Evolutionary conservation across 2,113 vertebrate genomes (phyloP).

Genomic region (Mesoclemmys tuberculata): DNA sequence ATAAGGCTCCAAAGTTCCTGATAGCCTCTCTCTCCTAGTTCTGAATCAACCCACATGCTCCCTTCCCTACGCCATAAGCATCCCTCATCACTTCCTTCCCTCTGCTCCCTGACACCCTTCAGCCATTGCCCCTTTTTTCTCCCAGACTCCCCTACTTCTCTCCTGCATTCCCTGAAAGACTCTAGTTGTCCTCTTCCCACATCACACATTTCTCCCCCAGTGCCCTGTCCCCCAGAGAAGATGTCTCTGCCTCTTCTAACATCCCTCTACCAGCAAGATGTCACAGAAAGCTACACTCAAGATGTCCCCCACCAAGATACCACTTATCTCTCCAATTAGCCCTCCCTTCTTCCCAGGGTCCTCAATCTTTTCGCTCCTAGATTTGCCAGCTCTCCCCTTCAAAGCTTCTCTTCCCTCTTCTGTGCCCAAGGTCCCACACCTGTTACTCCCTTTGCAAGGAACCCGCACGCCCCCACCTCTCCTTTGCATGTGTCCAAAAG

Average conservation of each 20-base stretch:
- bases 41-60: background rate
- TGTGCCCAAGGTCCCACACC: too few relatives aligned
- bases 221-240: background rate
- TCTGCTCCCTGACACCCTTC: background rate
- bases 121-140: background rate
- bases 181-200: too few relatives aligned
- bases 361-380: background rate
- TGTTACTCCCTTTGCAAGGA: background rate
- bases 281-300: background rate
- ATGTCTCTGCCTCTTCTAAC: background rate
- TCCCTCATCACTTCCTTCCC: background rate
- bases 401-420: background rate
- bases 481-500: background rate
- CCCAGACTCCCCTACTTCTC: too few relatives aligned
- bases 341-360: background rate
- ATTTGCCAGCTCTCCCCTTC: background rate
- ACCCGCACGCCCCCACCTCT: background rate
- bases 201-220: background rate
- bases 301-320: too few relatives aligned
- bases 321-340: background rate
- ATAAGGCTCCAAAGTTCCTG: background rate
- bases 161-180: background rate
- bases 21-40: fast-evolving
- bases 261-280: background rate
- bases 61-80: background rate